Percentiles rank a stretch among this genome's conserved stretches.
Evolutionary conservation across 2,888 invertebrate species (phyloP).

Genomic region (Agrenia bidenticulata): DNA sequence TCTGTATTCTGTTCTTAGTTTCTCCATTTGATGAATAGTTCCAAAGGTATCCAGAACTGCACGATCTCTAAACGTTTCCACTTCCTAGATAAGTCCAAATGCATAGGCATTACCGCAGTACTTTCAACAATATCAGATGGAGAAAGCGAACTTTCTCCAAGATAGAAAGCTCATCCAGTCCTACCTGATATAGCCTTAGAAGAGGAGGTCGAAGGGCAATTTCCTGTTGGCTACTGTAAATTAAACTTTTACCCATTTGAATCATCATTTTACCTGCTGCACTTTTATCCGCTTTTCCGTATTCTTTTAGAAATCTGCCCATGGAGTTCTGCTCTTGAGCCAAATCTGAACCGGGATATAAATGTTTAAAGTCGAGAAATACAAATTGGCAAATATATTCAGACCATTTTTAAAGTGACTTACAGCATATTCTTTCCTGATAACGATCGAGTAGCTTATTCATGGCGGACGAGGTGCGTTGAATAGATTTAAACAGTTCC

Average conservation of each 20-base stretch:
- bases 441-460: slow-evolving; percentile 88
- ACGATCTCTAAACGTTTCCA: slow-evolving; percentile 93
- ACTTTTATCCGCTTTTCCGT: slow-evolving; percentile 83
- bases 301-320: slow-evolving; percentile 90
- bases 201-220: slow-evolving; percentile 82
- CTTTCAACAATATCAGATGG: neutral
- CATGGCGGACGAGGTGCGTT: slow-evolving; percentile 82
- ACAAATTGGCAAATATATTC: slow-evolving; percentile 1
- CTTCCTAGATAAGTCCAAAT: slow-evolving; percentile 58
- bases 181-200: slow-evolving; percentile 77
- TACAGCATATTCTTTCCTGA: slow-evolving; percentile 85
- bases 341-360: too few species aligned
- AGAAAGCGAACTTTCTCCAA: too few species aligned
- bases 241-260: slow-evolving; percentile 79
- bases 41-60: slow-evolving; percentile 90
- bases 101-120: neutral
- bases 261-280: slow-evolving; percentile 82
- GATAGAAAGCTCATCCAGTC: slow-evolving; percentile 39
- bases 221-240: slow-evolving; percentile 88
- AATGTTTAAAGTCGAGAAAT: too few species aligned
- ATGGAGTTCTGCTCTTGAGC: slow-evolving; percentile 94
- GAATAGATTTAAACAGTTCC: slow-evolving; percentile 87
- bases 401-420: slow-evolving; percentile 52
- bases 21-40: slow-evolving; percentile 93
- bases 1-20: slow-evolving; percentile 90